Percentiles rank a stretch among this genome's conserved stretches.
These are phyloP conservation scores for Cyclophora punctaria DNA, from an alignment of 2,888 invertebrate species.

Conservation along the genomic window DNA sequence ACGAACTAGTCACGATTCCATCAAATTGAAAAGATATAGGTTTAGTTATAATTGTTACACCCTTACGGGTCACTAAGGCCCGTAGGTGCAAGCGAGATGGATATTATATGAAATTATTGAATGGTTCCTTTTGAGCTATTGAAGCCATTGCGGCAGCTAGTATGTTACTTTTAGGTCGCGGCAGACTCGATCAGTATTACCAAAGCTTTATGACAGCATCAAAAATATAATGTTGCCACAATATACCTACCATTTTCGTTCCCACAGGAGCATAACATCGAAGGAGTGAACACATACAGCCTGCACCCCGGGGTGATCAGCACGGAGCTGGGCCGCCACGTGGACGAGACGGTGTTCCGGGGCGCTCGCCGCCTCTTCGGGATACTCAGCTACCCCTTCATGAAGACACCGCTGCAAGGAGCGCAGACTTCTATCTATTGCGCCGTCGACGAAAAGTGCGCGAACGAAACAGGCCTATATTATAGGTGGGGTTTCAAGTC, in stretches of 20 bases:
- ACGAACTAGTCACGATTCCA: too few species aligned
- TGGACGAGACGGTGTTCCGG: slow-evolving; percentile 64
- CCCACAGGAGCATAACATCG: slow-evolving; percentile 50
- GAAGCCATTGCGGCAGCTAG: too few species aligned
- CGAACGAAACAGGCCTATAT: slow-evolving; percentile 75
- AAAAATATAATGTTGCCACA: slow-evolving; percentile 1
- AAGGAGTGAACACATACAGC: slow-evolving; percentile 79
- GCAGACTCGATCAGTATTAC: too few species aligned
- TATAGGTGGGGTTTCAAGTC: slow-evolving; percentile 55
- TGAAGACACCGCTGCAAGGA: slow-evolving; percentile 78
- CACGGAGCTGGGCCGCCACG: slow-evolving; percentile 84
- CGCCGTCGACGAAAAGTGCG: slow-evolving; percentile 79
- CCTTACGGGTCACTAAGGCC: too few species aligned
- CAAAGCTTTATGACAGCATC: neutral
- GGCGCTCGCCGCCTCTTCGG: slow-evolving; percentile 58
- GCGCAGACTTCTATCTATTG: slow-evolving; percentile 86
- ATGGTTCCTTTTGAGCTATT: too few species aligned
- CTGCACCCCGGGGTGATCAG: slow-evolving; percentile 84
- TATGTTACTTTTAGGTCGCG: too few species aligned
- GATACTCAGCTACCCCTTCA: slow-evolving; percentile 49
- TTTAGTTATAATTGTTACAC: neutral
- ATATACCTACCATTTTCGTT: too few species aligned
- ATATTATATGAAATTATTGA: too few species aligned
- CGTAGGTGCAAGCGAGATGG: too few species aligned
- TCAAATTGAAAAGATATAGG: neutral